Conservation (phyloP, 2,888 invertebrate genomes). For the Macaria liturata region DNA sequence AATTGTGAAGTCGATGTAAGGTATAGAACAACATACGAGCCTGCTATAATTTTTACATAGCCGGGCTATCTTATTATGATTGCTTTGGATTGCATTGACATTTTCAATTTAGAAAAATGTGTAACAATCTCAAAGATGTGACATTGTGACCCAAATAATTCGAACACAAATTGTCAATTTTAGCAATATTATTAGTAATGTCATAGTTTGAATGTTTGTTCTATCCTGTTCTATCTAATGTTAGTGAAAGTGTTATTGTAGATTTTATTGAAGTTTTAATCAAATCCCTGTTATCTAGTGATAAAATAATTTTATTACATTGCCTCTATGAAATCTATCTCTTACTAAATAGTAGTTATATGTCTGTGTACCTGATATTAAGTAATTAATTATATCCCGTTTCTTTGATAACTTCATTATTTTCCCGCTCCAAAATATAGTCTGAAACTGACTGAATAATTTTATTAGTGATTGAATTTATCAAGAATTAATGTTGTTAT, state of each 20-base stretch:
- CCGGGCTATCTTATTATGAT: constrained; percentile 44
- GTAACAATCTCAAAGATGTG: constrained; percentile 54
- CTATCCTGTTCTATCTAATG: no score
- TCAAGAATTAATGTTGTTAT: background rate
- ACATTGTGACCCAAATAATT: constrained; percentile 58
- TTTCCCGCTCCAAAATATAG: background rate
- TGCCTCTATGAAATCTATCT: background rate
- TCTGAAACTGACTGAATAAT: background rate
- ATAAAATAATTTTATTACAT: constrained; percentile 33
- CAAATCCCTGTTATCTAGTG: constrained; percentile 34
- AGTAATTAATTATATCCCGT: no score
- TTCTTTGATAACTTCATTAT: no score
- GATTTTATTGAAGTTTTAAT: constrained; percentile 6
- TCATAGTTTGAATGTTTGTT: constrained; percentile 6
- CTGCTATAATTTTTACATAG: constrained; percentile 32
- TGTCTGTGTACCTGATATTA: background rate
- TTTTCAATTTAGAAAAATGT: constrained; percentile 47
- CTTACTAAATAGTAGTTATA: constrained; percentile 17
- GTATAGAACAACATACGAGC: background rate
- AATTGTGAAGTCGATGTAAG: constrained; percentile 33
- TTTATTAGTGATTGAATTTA: background rate
- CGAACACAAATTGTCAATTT: constrained; percentile 39
- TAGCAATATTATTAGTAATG: constrained; percentile 17
- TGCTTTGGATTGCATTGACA: constrained; percentile 60
- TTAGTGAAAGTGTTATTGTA: constrained; percentile 8